These are phyloP conservation scores for Alauda arvensis DNA, from an alignment of 2,797 vertebrate species.

Conservation along the genomic window DNA sequence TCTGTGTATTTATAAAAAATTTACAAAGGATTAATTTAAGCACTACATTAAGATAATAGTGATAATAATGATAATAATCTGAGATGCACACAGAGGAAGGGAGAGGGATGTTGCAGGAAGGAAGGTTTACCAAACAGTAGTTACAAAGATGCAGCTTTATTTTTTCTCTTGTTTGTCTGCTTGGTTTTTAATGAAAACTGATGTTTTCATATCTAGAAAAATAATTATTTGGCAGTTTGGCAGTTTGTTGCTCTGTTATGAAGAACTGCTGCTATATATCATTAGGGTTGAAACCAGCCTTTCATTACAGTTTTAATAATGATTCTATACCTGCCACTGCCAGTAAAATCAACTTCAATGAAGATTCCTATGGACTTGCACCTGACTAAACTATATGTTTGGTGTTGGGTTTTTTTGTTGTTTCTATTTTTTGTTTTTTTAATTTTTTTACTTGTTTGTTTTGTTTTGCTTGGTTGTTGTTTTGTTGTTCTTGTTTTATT, in stretches of 20 bases:
- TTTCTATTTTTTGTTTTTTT: too few species aligned
- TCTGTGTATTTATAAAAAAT: conserved; percentile 40
- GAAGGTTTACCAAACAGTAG: background rate
- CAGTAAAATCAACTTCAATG: background rate
- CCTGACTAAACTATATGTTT: background rate
- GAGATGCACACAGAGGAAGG: background rate
- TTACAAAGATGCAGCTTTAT: background rate
- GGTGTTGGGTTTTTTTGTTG: background rate
- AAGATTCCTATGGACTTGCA: background rate
- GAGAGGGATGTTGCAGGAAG: background rate
- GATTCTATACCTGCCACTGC: background rate
- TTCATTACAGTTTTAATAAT: background rate
- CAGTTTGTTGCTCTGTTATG: background rate
- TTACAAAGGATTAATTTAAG: conserved; percentile 48
- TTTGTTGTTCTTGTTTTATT: background rate
- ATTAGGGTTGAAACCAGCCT: background rate
- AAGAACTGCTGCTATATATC: background rate
- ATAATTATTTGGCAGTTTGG: background rate
- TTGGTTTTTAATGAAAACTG: conserved; percentile 18
- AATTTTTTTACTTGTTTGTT: background rate
- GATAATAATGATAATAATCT: conserved; percentile 6
- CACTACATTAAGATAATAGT: conserved; percentile 34
- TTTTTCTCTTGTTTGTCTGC: background rate
- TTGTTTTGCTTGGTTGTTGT: background rate
- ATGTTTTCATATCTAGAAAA: background rate